phyloP scores from a whole-genome alignment of 2,888 invertebrate species.

The Sepioteuthis lessoniana region DNA sequence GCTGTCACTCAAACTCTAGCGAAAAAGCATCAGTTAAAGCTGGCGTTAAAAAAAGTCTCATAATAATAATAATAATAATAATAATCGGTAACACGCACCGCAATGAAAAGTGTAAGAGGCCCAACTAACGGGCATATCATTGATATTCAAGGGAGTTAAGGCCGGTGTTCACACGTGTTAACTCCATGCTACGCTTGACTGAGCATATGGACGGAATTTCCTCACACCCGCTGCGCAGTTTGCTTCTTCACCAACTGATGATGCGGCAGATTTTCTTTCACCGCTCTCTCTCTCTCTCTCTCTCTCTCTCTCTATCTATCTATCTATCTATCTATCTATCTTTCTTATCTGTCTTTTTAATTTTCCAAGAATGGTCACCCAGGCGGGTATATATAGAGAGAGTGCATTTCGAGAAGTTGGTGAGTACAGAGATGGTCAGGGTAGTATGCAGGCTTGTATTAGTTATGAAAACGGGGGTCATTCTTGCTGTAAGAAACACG shows the following conservation, averaged over 20 bases:
- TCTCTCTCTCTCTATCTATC: background rate
- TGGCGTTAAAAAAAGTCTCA: no score
- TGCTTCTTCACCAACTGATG: background rate
- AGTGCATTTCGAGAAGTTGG: no score
- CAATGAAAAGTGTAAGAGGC: background rate
- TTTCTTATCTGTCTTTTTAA: background rate
- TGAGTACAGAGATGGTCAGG: no score
- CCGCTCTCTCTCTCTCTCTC: background rate
- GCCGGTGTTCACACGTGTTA: background rate
- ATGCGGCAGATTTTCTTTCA: background rate
- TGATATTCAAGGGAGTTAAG: slow-evolving; percentile 33
- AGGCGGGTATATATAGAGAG: no score
- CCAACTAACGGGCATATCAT: background rate
- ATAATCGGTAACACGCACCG: background rate
- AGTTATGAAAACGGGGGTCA: no score
- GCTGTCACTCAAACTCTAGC: no score
- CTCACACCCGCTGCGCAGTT: background rate
- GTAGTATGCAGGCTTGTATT: no score
- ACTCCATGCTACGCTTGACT: background rate
- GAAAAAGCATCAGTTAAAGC: no score
- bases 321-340: no score
- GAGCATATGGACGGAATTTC: background rate
- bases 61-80: background rate
- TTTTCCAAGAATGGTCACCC: no score
- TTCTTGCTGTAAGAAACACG: no score